A percentile compares a stretch with the other conserved stretches of the same genome.
Conservation (phyloP, 2,113 vertebrate species). For the Lophochroa leadbeateri region DNA sequence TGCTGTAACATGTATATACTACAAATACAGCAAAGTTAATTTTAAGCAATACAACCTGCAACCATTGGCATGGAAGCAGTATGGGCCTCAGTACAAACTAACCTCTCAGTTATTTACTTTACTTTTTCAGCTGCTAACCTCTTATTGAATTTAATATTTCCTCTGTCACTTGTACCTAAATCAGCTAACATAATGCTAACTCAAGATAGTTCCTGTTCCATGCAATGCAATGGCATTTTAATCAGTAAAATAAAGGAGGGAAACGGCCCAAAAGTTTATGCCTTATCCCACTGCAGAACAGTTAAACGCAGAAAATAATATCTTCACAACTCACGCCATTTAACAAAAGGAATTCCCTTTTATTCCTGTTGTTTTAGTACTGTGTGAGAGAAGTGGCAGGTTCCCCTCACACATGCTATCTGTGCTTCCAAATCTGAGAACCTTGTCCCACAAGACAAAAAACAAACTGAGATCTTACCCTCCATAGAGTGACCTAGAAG, state of each 20-base stretch:
- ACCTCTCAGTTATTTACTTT: not conserved
- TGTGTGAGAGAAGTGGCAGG: not conserved
- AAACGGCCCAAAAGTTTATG: not conserved
- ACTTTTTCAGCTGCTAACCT: not conserved
- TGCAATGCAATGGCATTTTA: not conserved
- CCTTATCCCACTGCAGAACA: not conserved
- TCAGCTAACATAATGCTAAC: not conserved
- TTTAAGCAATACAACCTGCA: not conserved
- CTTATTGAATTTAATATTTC: not conserved
- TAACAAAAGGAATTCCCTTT: not conserved
- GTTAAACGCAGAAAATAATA: not conserved
- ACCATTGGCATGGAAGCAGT: not conserved
- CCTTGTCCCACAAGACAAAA: not conserved
- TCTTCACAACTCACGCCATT: not conserved
- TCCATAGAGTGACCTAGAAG: not conserved
- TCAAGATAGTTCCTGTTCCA: not conserved
- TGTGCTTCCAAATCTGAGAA: not conserved
- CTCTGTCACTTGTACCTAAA: not conserved
- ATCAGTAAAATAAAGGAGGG: not conserved
- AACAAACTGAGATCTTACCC: not conserved
- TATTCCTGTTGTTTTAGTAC: not conserved
- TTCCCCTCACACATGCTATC: not conserved
- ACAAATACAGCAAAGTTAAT: not conserved
- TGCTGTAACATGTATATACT: not conserved
- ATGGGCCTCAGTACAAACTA: not conserved